phyloP scores from a whole-genome alignment of 2,888 invertebrate genomes.

The Melipona beecheii region DNA sequence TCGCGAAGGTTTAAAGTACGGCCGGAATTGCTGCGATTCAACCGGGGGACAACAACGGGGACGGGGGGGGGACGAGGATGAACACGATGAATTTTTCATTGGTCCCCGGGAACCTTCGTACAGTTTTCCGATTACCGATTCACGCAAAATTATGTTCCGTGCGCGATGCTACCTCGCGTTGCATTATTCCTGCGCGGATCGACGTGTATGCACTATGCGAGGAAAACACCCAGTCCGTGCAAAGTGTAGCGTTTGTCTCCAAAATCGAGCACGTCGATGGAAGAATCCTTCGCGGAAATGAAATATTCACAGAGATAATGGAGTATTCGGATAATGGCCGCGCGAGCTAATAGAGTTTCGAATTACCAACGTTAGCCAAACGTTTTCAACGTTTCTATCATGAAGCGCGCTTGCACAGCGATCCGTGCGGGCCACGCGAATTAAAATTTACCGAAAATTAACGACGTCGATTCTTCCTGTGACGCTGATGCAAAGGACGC shows the following conservation, averaged over 20 bases:
- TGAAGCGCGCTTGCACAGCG: background rate
- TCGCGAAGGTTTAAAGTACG: background rate
- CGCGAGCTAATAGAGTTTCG: slow-evolving; percentile 25
- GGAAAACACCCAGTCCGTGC: background rate
- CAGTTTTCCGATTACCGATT: background rate
- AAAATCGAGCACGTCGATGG: background rate
- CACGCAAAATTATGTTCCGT: background rate
- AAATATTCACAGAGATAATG: background rate
- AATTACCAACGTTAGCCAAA: slow-evolving; percentile 10
- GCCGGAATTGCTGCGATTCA: background rate
- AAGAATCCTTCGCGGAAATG: background rate
- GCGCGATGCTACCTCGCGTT: background rate
- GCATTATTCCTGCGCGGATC: background rate
- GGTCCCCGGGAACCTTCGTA: background rate
- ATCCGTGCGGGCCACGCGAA: background rate
- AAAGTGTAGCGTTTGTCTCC: too few relatives aligned
- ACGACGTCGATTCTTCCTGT: slow-evolving; percentile 16
- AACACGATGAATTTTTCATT: background rate
- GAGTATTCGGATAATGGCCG: slow-evolving; percentile 21
- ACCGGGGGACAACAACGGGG: background rate
- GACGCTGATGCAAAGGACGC: background rate
- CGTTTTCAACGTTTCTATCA: slow-evolving; percentile 18
- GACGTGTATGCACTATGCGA: background rate
- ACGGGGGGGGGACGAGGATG: background rate
- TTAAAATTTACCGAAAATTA: slow-evolving; percentile 27